Base-by-base conservation (phyloP, 2,888 invertebrate genomes). In the Orchestes rusci region DNA sequence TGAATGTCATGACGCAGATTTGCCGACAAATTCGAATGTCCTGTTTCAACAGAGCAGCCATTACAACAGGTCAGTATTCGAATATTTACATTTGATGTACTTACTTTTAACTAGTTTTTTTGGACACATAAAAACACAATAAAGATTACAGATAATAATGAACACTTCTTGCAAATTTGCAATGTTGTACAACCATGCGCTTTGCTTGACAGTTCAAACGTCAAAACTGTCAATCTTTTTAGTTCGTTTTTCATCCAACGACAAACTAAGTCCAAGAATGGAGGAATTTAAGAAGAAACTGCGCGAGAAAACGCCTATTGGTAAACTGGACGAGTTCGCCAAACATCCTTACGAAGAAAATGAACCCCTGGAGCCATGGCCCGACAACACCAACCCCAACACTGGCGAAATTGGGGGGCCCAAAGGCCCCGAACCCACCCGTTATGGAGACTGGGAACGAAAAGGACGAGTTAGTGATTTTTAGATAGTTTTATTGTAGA, bases 381-480 rank as follows among this genome's bases (percentile, higher is more conserved):
- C 95, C 10, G 77, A 92, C 62, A 81, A 87, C 61, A 80, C 75
- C 1, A 96, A 97, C 70, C 96, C 96, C 3, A 62, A 79, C 45
- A 97, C 96, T 4, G 97, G 97, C 8, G 97, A 99, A 76, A 72
- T 91, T 44, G 92, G 92, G 27, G 97, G 97, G 0, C 97, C 97
- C 0, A 74, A 79, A 57, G 99, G 99, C 4, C 99, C 96, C 1
- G 99, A 99, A 73, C 99, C 99, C 5, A 99, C 99, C 8, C 77
- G 99, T 56, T 99, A 92, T 71, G 99, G 99, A 2, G 99, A 99
- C 70, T 99, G 99, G 99, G 99, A 99, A 67, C 77, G 97, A 54
- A 99, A 99, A 65, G 99, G 99, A 48, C 75, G 97, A 63, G 93
- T 93, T 28, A 77, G 89, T 2, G 99, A 99, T 73, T 99, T 99